phyloP scores from a whole-genome alignment of 1,140 invertebrate species.

The Penaeus vannamei region DNA sequence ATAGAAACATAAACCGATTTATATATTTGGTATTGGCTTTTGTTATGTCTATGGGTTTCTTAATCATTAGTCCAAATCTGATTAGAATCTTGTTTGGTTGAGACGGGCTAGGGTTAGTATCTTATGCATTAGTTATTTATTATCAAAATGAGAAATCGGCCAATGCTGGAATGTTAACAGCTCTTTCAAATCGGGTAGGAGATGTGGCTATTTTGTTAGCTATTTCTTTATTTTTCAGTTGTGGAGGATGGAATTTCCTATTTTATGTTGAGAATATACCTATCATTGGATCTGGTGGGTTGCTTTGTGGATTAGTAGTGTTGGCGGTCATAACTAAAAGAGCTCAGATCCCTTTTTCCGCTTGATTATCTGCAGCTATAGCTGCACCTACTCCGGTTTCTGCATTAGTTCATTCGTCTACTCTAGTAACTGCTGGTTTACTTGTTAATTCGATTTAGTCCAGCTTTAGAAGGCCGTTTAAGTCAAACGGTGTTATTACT shows the following conservation, averaged over 20 bases:
- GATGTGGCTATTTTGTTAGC: neutral
- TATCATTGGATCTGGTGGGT: too few species aligned
- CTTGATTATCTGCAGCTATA: slow-evolving; percentile 80
- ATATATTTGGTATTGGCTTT: slow-evolving; percentile 37
- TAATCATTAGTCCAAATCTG: slow-evolving; percentile 35
- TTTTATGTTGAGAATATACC: neutral
- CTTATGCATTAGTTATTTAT: slow-evolving; percentile 27
- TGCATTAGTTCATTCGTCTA: slow-evolving; percentile 82
- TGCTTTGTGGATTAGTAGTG: too few species aligned
- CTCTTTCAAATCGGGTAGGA: slow-evolving; percentile 1
- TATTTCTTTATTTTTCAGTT: neutral
- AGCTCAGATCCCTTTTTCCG: slow-evolving; percentile 82
- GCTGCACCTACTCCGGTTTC: slow-evolving; percentile 81
- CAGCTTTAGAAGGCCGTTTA: neutral
- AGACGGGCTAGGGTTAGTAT: slow-evolving; percentile 26
- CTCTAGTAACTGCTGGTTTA: slow-evolving; percentile 81
- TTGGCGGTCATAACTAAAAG: too few species aligned
- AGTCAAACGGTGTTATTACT: slow-evolving; percentile 20
- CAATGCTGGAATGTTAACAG: neutral
- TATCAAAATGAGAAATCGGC: slow-evolving; percentile 38
- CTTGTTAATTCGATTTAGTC: slow-evolving; percentile 77
- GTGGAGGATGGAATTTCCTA: slow-evolving; percentile 5
- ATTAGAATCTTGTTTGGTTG: slow-evolving; percentile 22
- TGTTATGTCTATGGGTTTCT: slow-evolving; percentile 34
- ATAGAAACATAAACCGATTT: slow-evolving; percentile 27